A percentile compares a stretch with the other conserved stretches of the same genome.
Evolutionary conservation across 1,140 invertebrate species (phyloP).

Genomic region (Leptestheria dahalacensis): DNA sequence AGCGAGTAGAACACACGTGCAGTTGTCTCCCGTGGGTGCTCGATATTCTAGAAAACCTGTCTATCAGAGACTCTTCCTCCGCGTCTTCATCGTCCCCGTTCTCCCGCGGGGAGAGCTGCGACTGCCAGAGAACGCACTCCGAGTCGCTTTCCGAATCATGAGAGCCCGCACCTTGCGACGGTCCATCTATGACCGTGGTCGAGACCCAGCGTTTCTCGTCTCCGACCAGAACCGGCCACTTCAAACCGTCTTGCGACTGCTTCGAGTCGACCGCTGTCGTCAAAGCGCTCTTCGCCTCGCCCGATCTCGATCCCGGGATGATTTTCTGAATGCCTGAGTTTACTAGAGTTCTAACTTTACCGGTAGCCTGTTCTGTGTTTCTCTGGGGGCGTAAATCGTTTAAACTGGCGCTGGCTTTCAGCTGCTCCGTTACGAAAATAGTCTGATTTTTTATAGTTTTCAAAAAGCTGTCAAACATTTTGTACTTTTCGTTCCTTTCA

Average conservation of each 20-base stretch:
- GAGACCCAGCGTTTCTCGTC: too few relatives aligned
- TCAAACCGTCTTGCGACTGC: too few relatives aligned
- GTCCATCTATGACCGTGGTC: too few relatives aligned
- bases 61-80: background rate
- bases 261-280: too few relatives aligned
- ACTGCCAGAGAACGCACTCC: background rate
- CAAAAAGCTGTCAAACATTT: conserved; percentile 38
- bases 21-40: background rate
- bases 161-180: too few relatives aligned
- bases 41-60: background rate
- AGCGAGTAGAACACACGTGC: conserved; percentile 8
- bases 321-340: too few relatives aligned
- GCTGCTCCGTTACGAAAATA: conserved; percentile 28
- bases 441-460: conserved; percentile 31
- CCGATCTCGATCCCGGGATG: too few relatives aligned
- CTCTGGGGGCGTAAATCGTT: background rate
- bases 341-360: too few relatives aligned
- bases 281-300: too few relatives aligned
- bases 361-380: too few relatives aligned
- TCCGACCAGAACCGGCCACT: too few relatives aligned
- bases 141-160: background rate
- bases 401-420: conserved; percentile 17
- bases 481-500: too few relatives aligned
- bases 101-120: background rate
- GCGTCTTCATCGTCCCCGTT: background rate